Percentiles rank a stretch among this genome's conserved stretches.
Conservation (phyloP, 1,140 invertebrate genomes). For the Helicoverpa zea region DNA sequence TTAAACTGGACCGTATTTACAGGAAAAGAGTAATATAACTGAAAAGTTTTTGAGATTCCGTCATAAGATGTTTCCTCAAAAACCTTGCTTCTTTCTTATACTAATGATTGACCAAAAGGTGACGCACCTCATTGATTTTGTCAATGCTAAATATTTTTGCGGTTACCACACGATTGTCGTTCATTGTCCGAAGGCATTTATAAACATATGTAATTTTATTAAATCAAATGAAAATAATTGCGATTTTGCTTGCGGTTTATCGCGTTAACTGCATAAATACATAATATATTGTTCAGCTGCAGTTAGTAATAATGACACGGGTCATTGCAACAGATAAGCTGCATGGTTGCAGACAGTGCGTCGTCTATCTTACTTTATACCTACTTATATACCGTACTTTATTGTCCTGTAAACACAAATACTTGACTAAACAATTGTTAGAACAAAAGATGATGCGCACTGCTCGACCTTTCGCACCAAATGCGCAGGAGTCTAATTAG, state of each 20-base stretch:
- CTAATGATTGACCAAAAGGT: background rate
- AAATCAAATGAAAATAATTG: no score
- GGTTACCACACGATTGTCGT: slow-evolving; percentile 13
- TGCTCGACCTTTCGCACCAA: background rate
- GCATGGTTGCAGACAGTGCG: slow-evolving; percentile 64
- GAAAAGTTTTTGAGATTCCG: no score
- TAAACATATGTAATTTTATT: background rate
- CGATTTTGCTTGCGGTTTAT: slow-evolving; percentile 10
- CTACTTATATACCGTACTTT: slow-evolving; percentile 20
- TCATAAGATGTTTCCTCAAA: no score
- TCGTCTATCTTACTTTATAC: slow-evolving; percentile 63
- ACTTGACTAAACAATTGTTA: slow-evolving; percentile 11
- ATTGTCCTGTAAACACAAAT: slow-evolving; percentile 2
- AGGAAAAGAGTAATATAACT: no score
- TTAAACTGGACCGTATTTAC: no score
- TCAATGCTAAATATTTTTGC: background rate
- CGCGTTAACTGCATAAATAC: background rate
- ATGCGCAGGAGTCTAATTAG: slow-evolving; percentile 10
- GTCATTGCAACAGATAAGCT: slow-evolving; percentile 58
- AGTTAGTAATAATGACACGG: slow-evolving; percentile 17
- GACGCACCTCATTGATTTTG: background rate
- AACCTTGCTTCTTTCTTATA: background rate
- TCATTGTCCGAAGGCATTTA: background rate
- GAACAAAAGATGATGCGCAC: background rate
- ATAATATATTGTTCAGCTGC: slow-evolving; percentile 8